Conservation (phyloP, 2,888 invertebrate genomes). For the Congeria kusceri region DNA sequence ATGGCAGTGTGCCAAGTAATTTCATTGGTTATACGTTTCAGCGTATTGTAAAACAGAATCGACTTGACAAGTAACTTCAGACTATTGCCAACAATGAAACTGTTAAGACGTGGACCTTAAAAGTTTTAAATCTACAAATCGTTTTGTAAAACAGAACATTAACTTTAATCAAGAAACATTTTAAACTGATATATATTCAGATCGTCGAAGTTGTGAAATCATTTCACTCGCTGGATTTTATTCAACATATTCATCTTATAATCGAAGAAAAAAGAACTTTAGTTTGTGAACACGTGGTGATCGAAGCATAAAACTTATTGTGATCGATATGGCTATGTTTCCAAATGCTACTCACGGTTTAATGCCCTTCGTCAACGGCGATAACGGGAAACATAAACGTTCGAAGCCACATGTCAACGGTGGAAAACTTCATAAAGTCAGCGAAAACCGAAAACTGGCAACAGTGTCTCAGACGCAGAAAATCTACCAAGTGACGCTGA, state of each 20-base stretch:
- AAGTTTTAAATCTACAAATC: too few species aligned
- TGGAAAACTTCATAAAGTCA: constrained; percentile 70
- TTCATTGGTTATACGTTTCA: constrained; percentile 71
- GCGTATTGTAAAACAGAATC: constrained; percentile 55
- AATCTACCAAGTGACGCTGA: constrained; percentile 79
- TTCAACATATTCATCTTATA: too few species aligned
- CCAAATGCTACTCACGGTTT: constrained; percentile 81
- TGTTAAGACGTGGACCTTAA: constrained; percentile 14
- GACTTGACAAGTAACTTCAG: constrained; percentile 45
- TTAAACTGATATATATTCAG: too few species aligned
- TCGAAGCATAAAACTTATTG: not conserved
- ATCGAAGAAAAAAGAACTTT: too few species aligned
- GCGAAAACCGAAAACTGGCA: constrained; percentile 49
- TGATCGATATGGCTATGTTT: constrained; percentile 78
- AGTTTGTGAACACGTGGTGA: constrained; percentile 34
- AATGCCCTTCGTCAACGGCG: constrained; percentile 82
- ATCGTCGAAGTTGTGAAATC: too few species aligned
- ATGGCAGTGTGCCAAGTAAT: constrained; percentile 78
- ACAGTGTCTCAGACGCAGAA: constrained; percentile 62
- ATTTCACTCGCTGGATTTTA: too few species aligned
- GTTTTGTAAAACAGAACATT: too few species aligned
- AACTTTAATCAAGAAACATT: too few species aligned
- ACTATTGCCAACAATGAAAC: constrained; percentile 64
- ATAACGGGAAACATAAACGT: constrained; percentile 66
- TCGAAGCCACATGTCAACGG: constrained; percentile 67